Base-by-base conservation (phyloP, 2,888 invertebrate species). In the Cephus rjabovi region DNA sequence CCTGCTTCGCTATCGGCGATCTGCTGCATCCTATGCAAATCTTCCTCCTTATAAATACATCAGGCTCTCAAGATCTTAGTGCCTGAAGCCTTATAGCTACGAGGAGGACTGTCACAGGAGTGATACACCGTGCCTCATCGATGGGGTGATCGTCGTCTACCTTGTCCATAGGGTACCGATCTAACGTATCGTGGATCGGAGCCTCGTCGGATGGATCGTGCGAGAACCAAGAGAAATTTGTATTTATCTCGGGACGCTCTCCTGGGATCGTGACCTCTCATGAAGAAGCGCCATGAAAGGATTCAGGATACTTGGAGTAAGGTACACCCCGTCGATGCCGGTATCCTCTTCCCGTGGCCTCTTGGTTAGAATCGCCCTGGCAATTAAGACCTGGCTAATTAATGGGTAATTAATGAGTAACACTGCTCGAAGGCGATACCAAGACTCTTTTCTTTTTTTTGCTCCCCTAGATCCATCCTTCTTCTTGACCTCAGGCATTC, bases 21-120 rank as follows among this genome's bases (percentile, higher is more conserved):
- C 82, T 81, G 79, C 83, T 86, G 88, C 88, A 90, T 91, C 91
- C 90, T 89, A 91, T 91, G 91, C 91, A 91, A 91, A 91, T 91
- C 89, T 88, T 84, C 86, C 88, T 91, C 89, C 90, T 91, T 91
- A 91, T 91, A 91, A 91, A 91, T 91, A 91, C 90, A 91, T 91
- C 91, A 91, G 91, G 85, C 89, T 88, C 81, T 73, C 56, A n/a
- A 69, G 75, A 71, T 56, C 56, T 23, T 56, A 56, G 56, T 56
- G 23, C 23, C 56, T 23, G 23, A 56, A 56, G 56, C 56, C 56
- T 23, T 56, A 56, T 56, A 56, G 56, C 56, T 23, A 56, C 56
- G 56, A 56, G 9, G 56, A 56, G 56, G 56, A 56, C 23, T 56
- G 56, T 56, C 23, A 23, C 56, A 23, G 56, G 56, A 56, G 56